Evolutionary conservation across 2,113 vertebrate genomes (phyloP).

Genomic region (Pangasianodon hypophthalmus): DNA sequence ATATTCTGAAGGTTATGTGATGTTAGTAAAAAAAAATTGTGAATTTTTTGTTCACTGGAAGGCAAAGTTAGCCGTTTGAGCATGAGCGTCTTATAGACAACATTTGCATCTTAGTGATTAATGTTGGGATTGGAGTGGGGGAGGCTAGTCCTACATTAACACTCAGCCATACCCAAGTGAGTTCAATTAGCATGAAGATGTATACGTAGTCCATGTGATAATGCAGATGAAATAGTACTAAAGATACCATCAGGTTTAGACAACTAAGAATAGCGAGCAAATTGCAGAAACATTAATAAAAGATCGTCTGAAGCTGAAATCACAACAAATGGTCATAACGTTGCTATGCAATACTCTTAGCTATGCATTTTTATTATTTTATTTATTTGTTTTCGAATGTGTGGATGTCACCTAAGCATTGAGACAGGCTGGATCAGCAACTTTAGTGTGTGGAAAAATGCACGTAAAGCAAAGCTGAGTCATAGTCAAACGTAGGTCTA

Average conservation of each 20-base stretch:
- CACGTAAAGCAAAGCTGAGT: constrained; percentile 17
- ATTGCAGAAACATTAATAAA: not conserved
- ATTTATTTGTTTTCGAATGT: not conserved
- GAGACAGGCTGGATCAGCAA: not conserved
- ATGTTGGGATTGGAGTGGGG: not conserved
- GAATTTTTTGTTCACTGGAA: not conserved
- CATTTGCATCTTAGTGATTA: not conserved
- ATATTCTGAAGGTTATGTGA: constrained; percentile 36
- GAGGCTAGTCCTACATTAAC: not conserved
- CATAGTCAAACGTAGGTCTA: constrained; percentile 38
- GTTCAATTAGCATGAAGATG: not conserved
- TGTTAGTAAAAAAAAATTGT: not conserved
- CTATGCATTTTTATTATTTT: not conserved
- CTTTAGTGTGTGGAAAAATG: constrained; percentile 1
- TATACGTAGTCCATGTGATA: not conserved
- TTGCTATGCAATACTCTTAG: not conserved
- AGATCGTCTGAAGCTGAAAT: not conserved
- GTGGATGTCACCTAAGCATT: not conserved
- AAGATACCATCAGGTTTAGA: not conserved
- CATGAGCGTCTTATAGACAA: not conserved
- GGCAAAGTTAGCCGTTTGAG: no score
- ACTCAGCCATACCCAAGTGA: not conserved
- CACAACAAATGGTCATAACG: not conserved
- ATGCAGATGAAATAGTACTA: not conserved
- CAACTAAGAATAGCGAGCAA: not conserved